phyloP scores from a whole-genome alignment of 2,113 vertebrate genomes.

The Platycercus adscitus region DNA sequence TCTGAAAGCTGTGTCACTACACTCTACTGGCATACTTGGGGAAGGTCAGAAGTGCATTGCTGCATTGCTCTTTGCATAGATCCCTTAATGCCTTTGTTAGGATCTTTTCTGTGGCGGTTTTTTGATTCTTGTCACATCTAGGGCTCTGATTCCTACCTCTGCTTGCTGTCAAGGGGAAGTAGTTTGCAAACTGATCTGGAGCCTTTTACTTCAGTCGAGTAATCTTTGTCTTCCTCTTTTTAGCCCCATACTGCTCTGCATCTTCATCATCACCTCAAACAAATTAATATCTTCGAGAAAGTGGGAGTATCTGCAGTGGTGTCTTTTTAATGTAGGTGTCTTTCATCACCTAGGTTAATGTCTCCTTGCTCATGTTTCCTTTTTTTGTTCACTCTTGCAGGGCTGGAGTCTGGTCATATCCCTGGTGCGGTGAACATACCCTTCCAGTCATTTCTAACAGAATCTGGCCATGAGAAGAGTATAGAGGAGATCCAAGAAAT shows the following conservation, averaged over 20 bases:
- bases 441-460: constrained; percentile 83
- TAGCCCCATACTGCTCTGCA: background rate
- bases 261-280: background rate
- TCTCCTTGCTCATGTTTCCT: background rate
- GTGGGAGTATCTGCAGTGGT: background rate
- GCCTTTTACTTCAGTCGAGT: background rate
- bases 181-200: background rate
- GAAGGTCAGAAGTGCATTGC: background rate
- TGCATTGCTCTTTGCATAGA: background rate
- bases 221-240: background rate
- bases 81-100: background rate
- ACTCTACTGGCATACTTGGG: background rate
- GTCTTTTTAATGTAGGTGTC: background rate
- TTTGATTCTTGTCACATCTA: background rate
- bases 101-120: background rate
- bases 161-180: background rate
- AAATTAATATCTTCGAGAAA: background rate
- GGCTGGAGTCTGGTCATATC: constrained; percentile 87
- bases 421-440: constrained; percentile 88
- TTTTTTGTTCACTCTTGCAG: constrained; percentile 63
- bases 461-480: constrained; percentile 81
- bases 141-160: background rate
- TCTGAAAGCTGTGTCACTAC: background rate
- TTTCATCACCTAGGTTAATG: background rate
- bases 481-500: constrained; percentile 77